Base-by-base conservation (phyloP, 2,113 vertebrate species). In the Halcyon malimbica region DNA sequence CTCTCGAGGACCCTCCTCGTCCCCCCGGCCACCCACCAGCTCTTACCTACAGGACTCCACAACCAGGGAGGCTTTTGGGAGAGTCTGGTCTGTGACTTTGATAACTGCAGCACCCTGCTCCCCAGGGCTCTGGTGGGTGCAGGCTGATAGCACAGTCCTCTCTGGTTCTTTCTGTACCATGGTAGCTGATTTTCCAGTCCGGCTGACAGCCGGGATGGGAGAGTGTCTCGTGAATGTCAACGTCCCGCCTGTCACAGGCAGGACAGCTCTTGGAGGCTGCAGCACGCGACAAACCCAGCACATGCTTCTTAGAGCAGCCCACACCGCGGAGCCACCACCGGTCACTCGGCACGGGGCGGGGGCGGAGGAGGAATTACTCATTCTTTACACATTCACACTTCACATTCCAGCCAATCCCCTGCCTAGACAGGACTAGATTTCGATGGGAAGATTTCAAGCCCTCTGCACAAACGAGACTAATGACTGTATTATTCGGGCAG, bases 61-160 rank as follows among this genome's bases (percentile, higher is more conserved):
- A 69, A n/a, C n/a, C 1, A 12, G 20, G 71, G 48, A 29, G 3
- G 23, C 4, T 29, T 44, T 16, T 4, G 79, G n/a, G 62, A 0
- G 3, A 53, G 46, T 3, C 44, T 23, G 77, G 21, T 21, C 7
- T 1, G 3, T 59, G 35, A 25, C 17, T 20, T 13, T 16, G 18
- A 41, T 16, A 15, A n/a, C 23, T 0, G 2, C 1, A 28, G 37
- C 29, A 25, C 10, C 50, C 25, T 16, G 7, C 9, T 20, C 11
- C 39, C 50, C 42, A 1, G 1, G 19, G 5, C 9, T 6, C 11
- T 1, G 4, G 60, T 5, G 60, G 54, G 41, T 25, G 46, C 50
- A 5, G 8, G 7, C 5, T 44, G 67, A 65, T 1, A 20, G 44
- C 59, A 39, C 17, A 31, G 41, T 17, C 24, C 60, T 21, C 17